Evolutionary conservation across 2,888 invertebrate genomes (phyloP).

Genomic region (Nemoura dubitans): DNA sequence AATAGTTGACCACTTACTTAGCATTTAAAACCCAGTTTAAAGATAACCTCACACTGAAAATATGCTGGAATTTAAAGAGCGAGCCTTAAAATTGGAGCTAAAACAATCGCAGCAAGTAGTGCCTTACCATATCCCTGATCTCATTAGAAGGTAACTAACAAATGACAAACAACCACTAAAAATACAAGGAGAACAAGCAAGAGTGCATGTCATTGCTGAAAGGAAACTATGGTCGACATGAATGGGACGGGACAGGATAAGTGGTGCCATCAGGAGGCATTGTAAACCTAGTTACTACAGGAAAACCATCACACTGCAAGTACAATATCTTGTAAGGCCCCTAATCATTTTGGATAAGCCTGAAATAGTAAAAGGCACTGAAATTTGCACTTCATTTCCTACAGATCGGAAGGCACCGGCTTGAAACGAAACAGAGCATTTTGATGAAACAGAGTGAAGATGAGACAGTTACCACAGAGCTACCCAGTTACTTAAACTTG

Average conservation of each 20-base stretch:
- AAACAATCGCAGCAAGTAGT: too few species aligned
- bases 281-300: slow-evolving; percentile 22
- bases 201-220: too few species aligned
- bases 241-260: background rate
- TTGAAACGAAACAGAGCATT: slow-evolving; percentile 41
- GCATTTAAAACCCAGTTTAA: background rate
- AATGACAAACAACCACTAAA: too few species aligned
- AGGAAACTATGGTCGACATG: too few species aligned
- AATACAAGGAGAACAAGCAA: too few species aligned
- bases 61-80: too few species aligned
- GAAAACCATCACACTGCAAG: slow-evolving; percentile 50
- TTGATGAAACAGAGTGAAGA: slow-evolving; percentile 36
- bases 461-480: slow-evolving; percentile 41
- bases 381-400: slow-evolving; percentile 46
- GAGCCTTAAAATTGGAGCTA: too few species aligned
- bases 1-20: background rate
- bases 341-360: slow-evolving; percentile 37
- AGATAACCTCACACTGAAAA: too few species aligned
- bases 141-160: too few species aligned
- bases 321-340: slow-evolving; percentile 50
- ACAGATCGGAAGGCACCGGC: slow-evolving; percentile 37
- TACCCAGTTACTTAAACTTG: slow-evolving; percentile 53
- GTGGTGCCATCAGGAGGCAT: slow-evolving; percentile 16
- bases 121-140: too few species aligned
- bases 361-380: slow-evolving; percentile 45